Evolutionary conservation across 2,113 vertebrate genomes (phyloP), one percentile per base, ranked within the genome.

Genomic region (Pterocles orientalis): DNA sequence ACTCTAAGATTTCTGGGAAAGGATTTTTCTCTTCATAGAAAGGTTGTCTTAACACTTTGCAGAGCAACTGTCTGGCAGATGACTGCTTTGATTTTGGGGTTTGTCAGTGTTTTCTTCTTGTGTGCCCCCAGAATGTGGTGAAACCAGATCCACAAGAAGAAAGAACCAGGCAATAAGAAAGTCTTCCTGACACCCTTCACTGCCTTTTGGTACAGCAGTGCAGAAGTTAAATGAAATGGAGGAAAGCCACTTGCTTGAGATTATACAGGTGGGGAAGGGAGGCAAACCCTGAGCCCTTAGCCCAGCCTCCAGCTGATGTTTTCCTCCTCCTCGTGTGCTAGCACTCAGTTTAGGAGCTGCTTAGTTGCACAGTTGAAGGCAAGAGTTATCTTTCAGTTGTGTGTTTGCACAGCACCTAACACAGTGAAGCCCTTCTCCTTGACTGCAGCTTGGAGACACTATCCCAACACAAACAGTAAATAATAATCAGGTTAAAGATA

Each of bases 401-500:
- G 50, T 95, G 36, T 96, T 95, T 94, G 81, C 71, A 91, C 69
- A 84, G 80, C 31, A 85, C 78, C 92, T 58, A 92, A 87, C 58
- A 91, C 77, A 94, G 81, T 31, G 73, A 88, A 92, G n/a, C 58
- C 70, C 66, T 96, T 95, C 93, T 95, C 64, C 77, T 82, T 26
- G 45, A 16, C 84, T 95, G 77, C 86, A 84, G 83, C 88, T 91
- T 92, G 81, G 88, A 94, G 90, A 86, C 79, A 41, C 87, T 94
- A 96, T 88, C 91, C 82, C 91, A 92, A 85, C 29, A 89, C 65
- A 94, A 93, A 92, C 3, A 95, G 94, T 95, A 97, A 96, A 96
- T 76, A 96, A 91, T 87, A 94, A 95, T 96, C 83, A 77, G 48
- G 73, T 85, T 91, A 86, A 94, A 96, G 96, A 96, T 95, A 96